A percentile compares a stretch with the other conserved stretches of the same genome.
Evolutionary conservation across 2,797 vertebrate genomes (phyloP).

Genomic region (Chiroxiphia lanceolata): DNA sequence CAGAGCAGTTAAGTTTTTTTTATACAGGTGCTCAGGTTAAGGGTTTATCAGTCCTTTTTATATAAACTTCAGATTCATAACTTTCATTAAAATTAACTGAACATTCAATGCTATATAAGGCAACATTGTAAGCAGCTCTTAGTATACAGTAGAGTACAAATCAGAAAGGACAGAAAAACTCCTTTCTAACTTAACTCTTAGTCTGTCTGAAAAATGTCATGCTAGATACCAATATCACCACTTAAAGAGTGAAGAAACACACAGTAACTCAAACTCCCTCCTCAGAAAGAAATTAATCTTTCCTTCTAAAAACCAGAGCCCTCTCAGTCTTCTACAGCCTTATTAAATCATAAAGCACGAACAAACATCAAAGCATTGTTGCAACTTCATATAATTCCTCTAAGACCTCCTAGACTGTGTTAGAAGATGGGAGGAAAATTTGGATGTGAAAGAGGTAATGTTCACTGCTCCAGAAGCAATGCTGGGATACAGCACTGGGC

Average conservation of each 20-base stretch:
- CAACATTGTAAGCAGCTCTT: neutral
- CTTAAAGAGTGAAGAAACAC: neutral
- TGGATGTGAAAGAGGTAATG: neutral
- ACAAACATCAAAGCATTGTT: neutral
- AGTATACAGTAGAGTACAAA: neutral
- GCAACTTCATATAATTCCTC: neutral
- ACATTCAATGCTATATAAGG: neutral
- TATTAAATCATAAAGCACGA: conserved; percentile 22
- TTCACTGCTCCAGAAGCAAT: neutral
- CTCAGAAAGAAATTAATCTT: conserved; percentile 17
- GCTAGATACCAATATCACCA: neutral
- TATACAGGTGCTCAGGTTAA: neutral
- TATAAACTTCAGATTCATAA: neutral
- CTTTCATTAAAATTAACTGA: neutral
- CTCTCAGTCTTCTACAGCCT: neutral
- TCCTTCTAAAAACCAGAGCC: neutral
- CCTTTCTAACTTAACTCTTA: neutral
- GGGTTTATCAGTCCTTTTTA: neutral
- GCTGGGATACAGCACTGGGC: neutral
- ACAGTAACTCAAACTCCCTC: neutral
- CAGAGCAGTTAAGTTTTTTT: neutral
- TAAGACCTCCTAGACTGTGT: neutral
- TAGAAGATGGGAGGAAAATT: neutral
- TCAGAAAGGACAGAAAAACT: neutral
- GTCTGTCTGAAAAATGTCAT: neutral